Base-by-base conservation (phyloP, 1,140 invertebrate species). In the Metopolophium dirhodum region DNA sequence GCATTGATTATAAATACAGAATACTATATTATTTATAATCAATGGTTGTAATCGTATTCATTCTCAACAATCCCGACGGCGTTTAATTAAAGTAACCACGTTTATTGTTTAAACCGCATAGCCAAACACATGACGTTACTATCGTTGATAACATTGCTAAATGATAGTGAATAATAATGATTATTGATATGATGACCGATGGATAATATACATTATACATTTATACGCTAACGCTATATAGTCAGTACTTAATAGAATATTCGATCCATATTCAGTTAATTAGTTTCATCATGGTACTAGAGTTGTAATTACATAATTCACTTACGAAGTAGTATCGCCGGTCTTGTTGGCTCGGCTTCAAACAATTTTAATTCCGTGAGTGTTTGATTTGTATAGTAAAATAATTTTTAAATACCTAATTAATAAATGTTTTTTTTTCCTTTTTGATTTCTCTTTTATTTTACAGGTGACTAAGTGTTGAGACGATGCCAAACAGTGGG, bases 401-500 rank as follows among this genome's bases (percentile, higher is more conserved):
- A 77, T 77, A 30, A 18, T 35, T 77, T n/a, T 77, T n/a, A 18
- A 30, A 77, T n/a, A 37, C 37, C 37, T 37, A 18, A 68, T 68
- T n/a, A n/a, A n/a, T 68, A 18, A 68, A 68, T 68, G 61, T n/a
- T 68, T 68, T 68, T 30, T 68, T 68, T 11, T 57, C 18, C 14
- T 45, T 61, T 57, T 18, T 61, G 3, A 23, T 61, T 47, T 30
- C 22, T 54, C 51, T 45, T 90, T 57, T 45, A 8, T 89, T 23
- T 7, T 41, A 7, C 37, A 90, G 57, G 51, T 89, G 20, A 68
- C 14, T 57, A 14, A 8, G 57, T 20, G 35, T 82, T 23, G 20
- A 57, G 49, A 93, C 68, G 8, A 93, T 93, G 91, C 49, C 91
- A 86, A 93, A 93, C 82, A 54, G 91, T 45, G 91, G 82, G 2